Evolutionary conservation across 2,888 invertebrate genomes (phyloP), one percentile per base, ranked within the genome.

Genomic region (Acrobasis consociella): DNA sequence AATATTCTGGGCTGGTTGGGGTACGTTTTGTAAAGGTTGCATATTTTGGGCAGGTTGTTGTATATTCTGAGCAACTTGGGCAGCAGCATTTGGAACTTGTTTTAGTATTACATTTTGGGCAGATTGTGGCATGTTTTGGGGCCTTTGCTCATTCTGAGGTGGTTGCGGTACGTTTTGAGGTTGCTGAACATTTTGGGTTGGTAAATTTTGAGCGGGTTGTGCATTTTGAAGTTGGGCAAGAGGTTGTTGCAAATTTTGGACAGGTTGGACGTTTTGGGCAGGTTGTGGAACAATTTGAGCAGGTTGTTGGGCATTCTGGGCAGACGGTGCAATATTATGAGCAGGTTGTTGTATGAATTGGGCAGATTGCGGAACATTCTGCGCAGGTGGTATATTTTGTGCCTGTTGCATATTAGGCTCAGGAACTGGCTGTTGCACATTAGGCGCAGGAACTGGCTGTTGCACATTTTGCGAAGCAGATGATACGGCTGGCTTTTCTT

Each of bases 241-340:
- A 53, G 49, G 50, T 22, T 61, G 38, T 53, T 51, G 58, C 49
- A 49, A 37, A 42, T 50, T 52, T 58, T 60, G 58, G 15, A 50
- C 10, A 31, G 63, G 50, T 9, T 55, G 58, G 9, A 60, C 17
- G 37, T 51, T 51, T 51, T 51, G 51, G 1, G 11, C 51, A 5
- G 51, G 22, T 51, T 17, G 17, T 51, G 9, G 51, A 5, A 38
- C 31, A 31, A 22, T 37, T n/a, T 22, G 22, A n/a, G 22, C 22
- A 13, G 55, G 58, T 46, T 16, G 61, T 64, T 63, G 62, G 49
- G 49, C 46, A n/a, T 64, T 62, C 7, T 16, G 51, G 60, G 10
- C 1, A 22, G 22, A 22, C 22, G 22, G 17, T 22, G 1, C 17
- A 5, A 38, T 10, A 31, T 52, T 37, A 13, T 22, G 22, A 13